Base-by-base conservation (phyloP, 2,888 invertebrate genomes). In the Amiota mariae region DNA sequence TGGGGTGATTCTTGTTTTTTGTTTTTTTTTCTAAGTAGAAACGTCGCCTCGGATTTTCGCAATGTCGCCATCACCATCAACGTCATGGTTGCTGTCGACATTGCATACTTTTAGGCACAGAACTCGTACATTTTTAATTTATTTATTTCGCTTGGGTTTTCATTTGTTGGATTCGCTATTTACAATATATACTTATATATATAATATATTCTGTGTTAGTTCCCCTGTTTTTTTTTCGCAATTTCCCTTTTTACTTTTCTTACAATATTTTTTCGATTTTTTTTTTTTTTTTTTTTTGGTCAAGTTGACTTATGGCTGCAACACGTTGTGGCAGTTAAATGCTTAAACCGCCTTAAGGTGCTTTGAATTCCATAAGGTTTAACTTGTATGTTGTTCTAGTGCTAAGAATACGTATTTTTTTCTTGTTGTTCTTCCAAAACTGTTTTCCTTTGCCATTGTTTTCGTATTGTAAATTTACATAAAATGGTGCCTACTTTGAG, bases 51-150 rank as follows among this genome's bases (percentile, higher is more conserved):
- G 24, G 59, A 59, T 20, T 20, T 11, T 18, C 59, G 36, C 12
- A 63, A 63, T 36, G 13, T 13, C 18, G 46, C 24, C 48, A 36
- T 36, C 36, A 36, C 8, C 36, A 36, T 36, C 36, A 36, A 6
- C 36, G 8, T 36, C 36, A 36, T 36, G 36, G 36, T 36, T 36
- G 36, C 36, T 36, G 36, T 18, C 48, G 47, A 11, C 54, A 15
- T 61, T 70, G 73, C 63, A 49, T 68, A 63, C 51, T 70, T 70
- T 54, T 70, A 73, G 70, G 70, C 73, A 63, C 13, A 57, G 46
- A 67, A 24, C 51, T 15, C 54, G 54, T 66, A 66, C 66, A 47
- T 47, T 66, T 66, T 66, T 66, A 66, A 66, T 66, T 66, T 66
- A 66, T 66, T 66, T 66, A 66, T 66, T 59, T 59, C 59, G n/a